Percentiles rank a stretch among this genome's conserved stretches.
These are phyloP conservation scores for Eupsittula cactorum DNA, from an alignment of 2,113 vertebrate species.

Conservation along the genomic window DNA sequence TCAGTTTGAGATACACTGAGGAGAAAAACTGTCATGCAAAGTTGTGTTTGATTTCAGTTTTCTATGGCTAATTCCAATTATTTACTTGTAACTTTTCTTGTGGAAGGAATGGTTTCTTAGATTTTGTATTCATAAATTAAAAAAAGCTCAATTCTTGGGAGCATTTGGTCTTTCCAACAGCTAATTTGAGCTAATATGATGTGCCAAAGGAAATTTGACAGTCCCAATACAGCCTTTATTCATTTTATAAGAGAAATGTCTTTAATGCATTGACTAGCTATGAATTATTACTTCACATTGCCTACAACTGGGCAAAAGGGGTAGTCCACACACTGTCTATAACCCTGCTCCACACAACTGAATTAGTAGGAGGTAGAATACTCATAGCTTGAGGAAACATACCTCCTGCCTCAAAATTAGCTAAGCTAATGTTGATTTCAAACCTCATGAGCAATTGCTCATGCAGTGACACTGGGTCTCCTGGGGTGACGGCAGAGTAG, in stretches of 20 bases:
- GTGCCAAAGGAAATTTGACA: background rate
- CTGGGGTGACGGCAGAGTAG: background rate
- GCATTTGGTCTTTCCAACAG: background rate
- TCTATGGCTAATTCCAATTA: background rate
- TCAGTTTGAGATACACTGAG: background rate
- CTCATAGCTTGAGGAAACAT: background rate
- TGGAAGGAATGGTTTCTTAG: background rate
- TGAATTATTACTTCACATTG: background rate
- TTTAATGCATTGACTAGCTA: background rate
- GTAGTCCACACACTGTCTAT: background rate
- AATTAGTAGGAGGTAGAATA: background rate
- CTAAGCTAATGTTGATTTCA: background rate
- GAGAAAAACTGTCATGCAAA: background rate
- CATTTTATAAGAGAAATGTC: background rate
- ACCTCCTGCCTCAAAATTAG: background rate
- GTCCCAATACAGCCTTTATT: background rate
- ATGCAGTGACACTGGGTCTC: background rate
- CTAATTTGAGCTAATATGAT: background rate
- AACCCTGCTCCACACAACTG: background rate
- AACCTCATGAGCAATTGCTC: background rate
- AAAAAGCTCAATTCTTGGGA: background rate
- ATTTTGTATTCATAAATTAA: conserved; percentile 13
- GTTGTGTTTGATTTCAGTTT: background rate
- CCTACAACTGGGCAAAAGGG: background rate
- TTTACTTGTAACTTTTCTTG: background rate